phyloP scores from a whole-genome alignment of 2,888 invertebrate genomes.

The Pollenia labialis region DNA sequence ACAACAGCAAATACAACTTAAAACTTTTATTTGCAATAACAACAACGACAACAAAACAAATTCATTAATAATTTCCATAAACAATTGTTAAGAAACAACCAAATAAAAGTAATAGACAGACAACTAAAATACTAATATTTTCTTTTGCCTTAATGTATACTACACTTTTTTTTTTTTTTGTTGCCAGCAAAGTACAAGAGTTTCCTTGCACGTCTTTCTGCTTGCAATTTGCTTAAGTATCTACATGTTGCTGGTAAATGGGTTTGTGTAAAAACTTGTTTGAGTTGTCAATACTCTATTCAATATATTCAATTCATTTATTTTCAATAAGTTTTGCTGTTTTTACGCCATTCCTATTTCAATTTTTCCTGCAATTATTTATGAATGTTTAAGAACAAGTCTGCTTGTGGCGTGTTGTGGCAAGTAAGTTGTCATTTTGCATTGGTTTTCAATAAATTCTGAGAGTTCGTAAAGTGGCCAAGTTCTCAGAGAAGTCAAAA shows the following conservation, averaged over 20 bases:
- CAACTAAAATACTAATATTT: slow-evolving; percentile 32
- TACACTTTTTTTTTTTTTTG: neutral
- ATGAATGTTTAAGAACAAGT: neutral
- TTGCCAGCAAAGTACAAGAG: neutral
- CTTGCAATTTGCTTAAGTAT: neutral
- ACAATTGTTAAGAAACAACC: slow-evolving; percentile 52
- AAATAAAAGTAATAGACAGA: slow-evolving; percentile 14
- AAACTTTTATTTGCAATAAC: slow-evolving; percentile 22
- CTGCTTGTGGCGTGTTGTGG: neutral
- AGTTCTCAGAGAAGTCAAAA: no score
- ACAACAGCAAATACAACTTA: slow-evolving; percentile 26
- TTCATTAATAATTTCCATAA: slow-evolving; percentile 63
- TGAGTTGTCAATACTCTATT: slow-evolving; percentile 4
- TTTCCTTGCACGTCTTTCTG: neutral
- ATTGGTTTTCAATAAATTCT: neutral
- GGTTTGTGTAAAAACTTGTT: neutral
- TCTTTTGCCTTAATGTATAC: neutral
- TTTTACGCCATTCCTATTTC: slow-evolving; percentile 18
- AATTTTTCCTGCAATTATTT: neutral
- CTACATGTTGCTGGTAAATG: neutral
- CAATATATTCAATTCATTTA: slow-evolving; percentile 31
- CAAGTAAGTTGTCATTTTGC: neutral
- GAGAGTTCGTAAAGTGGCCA: no score
- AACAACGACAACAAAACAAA: slow-evolving; percentile 11
- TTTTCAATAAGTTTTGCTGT: slow-evolving; percentile 49